Evolutionary conservation across 2,113 vertebrate species (phyloP).

Genomic region (Rhea americana): DNA sequence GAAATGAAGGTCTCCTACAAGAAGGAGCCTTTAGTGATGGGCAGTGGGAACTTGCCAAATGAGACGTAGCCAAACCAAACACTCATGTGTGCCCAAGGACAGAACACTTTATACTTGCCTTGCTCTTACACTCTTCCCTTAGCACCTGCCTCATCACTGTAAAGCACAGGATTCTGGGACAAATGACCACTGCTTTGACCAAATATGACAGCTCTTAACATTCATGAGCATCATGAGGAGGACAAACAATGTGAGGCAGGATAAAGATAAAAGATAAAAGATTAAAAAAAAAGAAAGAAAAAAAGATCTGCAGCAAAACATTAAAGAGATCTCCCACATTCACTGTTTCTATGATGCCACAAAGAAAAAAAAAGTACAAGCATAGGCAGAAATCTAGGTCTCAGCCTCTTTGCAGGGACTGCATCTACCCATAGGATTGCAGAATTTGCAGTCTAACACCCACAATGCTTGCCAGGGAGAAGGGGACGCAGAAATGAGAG

Average conservation of each 20-base stretch:
- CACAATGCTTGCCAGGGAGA: not conserved
- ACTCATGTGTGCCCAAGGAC: not conserved
- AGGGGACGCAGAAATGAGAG: slow-evolving; percentile 49
- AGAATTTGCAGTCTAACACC: not conserved
- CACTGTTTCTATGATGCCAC: rapidly evolving
- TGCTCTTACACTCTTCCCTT: not conserved
- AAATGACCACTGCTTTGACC: not conserved
- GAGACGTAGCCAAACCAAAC: not conserved
- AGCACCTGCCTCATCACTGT: not conserved
- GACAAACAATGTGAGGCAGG: not conserved
- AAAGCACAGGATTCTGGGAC: not conserved
- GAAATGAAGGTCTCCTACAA: not conserved
- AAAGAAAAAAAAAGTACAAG: not conserved
- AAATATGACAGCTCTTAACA: rapidly evolving
- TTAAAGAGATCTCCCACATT: not conserved
- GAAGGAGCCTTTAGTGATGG: too few relatives aligned
- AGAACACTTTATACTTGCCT: not conserved
- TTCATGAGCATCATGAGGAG: not conserved
- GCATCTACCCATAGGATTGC: not conserved
- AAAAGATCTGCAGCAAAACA: not conserved
- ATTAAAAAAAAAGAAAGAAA: not conserved
- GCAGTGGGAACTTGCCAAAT: not conserved
- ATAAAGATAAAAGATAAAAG: not conserved
- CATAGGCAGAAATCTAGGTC: not conserved
- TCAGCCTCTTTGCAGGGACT: not conserved